These are phyloP conservation scores for Melanitta fusca DNA, from an alignment of 2,797 vertebrate species.

Conservation along the genomic window DNA sequence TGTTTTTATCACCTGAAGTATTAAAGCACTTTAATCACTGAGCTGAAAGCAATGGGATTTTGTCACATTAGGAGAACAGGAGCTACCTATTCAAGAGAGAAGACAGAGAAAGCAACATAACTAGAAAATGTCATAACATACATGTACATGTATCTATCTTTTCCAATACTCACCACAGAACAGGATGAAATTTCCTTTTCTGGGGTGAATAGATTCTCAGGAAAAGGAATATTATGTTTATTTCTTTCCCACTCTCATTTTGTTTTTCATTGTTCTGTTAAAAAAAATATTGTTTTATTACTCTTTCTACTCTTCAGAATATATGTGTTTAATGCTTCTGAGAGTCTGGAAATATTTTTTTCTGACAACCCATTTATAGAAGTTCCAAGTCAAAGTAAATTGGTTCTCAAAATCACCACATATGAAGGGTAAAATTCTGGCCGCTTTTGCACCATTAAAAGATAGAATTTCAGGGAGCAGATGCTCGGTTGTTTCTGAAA, in stretches of 20 bases:
- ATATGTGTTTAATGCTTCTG: not conserved
- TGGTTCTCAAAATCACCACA: not conserved
- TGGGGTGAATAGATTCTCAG: not conserved
- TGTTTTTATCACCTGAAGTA: constrained; percentile 16
- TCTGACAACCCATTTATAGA: not conserved
- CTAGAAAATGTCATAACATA: not conserved
- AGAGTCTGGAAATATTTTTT: not conserved
- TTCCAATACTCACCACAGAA: not conserved
- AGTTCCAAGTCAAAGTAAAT: not conserved
- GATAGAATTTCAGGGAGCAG: not conserved
- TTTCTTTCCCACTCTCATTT: not conserved
- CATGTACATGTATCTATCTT: not conserved
- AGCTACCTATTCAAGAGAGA: not conserved
- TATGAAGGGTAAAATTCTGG: not conserved
- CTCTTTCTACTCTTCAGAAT: not conserved
- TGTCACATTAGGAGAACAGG: constrained; percentile 1
- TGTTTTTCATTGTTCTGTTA: not conserved
- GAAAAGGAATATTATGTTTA: not conserved
- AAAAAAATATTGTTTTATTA: not conserved
- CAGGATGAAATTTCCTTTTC: not conserved
- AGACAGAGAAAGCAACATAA: not conserved
- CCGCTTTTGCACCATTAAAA: not conserved
- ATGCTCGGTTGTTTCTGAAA: not conserved
- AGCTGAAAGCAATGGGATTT: constrained; percentile 7
- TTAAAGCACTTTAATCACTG: constrained; percentile 41